Evolutionary conservation across 2,113 vertebrate genomes (phyloP).

Genomic region (Microcebus jonahi): DNA sequence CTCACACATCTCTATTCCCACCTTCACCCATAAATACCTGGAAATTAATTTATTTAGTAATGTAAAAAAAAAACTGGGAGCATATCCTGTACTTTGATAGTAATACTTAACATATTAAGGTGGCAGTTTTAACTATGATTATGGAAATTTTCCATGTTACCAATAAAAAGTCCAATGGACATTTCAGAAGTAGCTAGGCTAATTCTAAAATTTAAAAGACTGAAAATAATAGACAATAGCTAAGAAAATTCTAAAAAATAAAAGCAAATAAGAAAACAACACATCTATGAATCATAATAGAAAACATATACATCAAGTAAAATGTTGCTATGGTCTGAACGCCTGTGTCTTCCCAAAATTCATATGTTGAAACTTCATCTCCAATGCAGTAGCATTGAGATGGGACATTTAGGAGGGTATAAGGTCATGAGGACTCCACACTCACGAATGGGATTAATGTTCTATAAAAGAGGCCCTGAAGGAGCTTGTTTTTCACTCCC

Average conservation of each 20-base stretch:
- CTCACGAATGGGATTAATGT: neutral
- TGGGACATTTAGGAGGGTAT: neutral
- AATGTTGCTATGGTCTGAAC: neutral
- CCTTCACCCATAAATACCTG: neutral
- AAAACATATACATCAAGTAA: neutral
- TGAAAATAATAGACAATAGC: neutral
- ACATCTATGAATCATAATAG: neutral
- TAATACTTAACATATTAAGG: neutral
- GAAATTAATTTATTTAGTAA: neutral
- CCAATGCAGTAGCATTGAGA: neutral
- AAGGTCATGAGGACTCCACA: neutral
- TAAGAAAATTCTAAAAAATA: neutral
- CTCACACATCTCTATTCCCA: too few relatives aligned
- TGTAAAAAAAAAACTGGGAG: accelerated
- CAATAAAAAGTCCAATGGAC: neutral
- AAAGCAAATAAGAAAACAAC: neutral
- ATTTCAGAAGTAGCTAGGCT: neutral
- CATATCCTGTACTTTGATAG: neutral
- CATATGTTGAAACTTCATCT: neutral
- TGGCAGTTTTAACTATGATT: neutral
- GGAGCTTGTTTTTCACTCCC: neutral
- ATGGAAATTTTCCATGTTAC: neutral
- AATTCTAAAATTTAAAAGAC: neutral
- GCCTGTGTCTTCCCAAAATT: neutral
- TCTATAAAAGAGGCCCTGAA: neutral